Conservation (phyloP, 2,797 vertebrate genomes). For the Paedocypris micromegethes region DNA sequence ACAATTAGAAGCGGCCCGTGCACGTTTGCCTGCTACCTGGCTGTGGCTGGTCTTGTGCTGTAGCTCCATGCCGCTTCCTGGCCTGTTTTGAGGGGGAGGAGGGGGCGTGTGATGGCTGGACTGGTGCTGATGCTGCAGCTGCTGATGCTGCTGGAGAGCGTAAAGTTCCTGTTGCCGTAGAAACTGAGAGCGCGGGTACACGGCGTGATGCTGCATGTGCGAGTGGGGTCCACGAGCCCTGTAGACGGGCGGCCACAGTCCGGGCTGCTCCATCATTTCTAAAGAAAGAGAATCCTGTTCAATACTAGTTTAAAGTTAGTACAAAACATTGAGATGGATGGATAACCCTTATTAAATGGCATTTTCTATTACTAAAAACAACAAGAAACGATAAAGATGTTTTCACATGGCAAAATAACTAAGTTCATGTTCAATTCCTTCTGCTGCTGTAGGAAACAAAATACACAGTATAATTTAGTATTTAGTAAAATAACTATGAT, state of each 20-base stretch:
- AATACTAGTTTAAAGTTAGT: too few relatives aligned
- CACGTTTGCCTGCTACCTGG: conserved; percentile 64
- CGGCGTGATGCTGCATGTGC: conserved; percentile 91
- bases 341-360: too few relatives aligned
- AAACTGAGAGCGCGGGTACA: conserved; percentile 91
- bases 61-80: conserved; percentile 60
- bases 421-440: too few relatives aligned
- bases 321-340: too few relatives aligned
- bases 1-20: neutral
- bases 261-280: conserved; percentile 94
- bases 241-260: conserved; percentile 95
- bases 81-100: conserved; percentile 61
- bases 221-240: conserved; percentile 81
- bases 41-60: conserved; percentile 63
- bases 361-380: too few relatives aligned
- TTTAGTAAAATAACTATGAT: too few relatives aligned
- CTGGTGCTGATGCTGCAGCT: conserved; percentile 75
- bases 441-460: too few relatives aligned
- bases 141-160: conserved; percentile 84
- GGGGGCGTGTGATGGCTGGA: conserved; percentile 64
- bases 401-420: too few relatives aligned
- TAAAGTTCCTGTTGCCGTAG: conserved; percentile 94
- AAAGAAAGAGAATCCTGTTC: conserved; percentile 46
- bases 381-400: too few relatives aligned
- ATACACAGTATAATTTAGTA: too few relatives aligned